Conservation (phyloP, 1,140 invertebrate species). For the Drosophila kepulauana region DNA sequence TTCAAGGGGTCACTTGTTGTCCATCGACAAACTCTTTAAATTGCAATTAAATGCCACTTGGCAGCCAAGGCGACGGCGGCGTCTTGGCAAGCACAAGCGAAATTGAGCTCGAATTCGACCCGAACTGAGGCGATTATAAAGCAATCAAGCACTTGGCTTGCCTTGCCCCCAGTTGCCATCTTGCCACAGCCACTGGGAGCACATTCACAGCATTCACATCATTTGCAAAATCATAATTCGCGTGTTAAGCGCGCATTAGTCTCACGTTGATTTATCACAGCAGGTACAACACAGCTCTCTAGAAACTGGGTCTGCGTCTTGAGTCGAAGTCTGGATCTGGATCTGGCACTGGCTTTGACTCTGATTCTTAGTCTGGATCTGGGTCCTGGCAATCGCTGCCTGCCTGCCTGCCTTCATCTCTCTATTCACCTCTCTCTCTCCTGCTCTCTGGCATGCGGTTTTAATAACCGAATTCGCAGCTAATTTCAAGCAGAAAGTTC, state of each 20-base stretch:
- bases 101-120: constrained; percentile 6
- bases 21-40: constrained; percentile 65
- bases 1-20: constrained; percentile 64
- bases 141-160: constrained; percentile 63
- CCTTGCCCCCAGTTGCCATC: neutral
- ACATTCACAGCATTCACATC: constrained; percentile 56
- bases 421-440: constrained; percentile 10
- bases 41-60: constrained; percentile 73
- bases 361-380: constrained; percentile 40
- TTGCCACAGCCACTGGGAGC: neutral
- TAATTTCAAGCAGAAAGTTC: constrained; percentile 68
- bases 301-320: constrained; percentile 75
- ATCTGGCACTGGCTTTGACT: constrained; percentile 62
- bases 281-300: constrained; percentile 59
- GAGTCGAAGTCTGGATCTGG: constrained; percentile 34
- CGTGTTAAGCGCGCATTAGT: constrained; percentile 83
- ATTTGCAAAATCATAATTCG: constrained; percentile 84
- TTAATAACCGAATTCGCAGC: constrained; percentile 77
- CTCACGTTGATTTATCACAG: constrained; percentile 84
- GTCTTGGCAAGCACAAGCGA: neutral
- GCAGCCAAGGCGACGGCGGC: neutral
- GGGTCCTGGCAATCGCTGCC: constrained; percentile 48
- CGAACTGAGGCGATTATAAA: constrained; percentile 72
- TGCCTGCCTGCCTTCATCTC: neutral
- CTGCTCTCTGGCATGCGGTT: constrained; percentile 38